Evolutionary conservation across 1,140 invertebrate genomes (phyloP).

Genomic region (Cepaea nemoralis): DNA sequence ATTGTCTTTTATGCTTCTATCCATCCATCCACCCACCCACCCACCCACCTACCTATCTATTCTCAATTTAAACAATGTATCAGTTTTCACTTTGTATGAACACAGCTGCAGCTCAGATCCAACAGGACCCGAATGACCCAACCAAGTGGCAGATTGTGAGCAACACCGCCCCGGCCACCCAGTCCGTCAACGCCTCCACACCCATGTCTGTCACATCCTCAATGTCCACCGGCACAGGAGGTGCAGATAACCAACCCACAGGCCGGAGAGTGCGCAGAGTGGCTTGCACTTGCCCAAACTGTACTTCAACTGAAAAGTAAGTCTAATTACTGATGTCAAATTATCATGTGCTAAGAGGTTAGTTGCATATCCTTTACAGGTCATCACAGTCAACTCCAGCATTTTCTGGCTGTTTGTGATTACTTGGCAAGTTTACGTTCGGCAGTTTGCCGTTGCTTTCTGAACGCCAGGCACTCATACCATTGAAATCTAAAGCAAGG

Average conservation of each 20-base stretch:
- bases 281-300: slow-evolving; percentile 97
- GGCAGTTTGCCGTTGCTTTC: too few species aligned
- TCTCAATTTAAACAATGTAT: too few species aligned
- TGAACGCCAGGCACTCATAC: too few species aligned
- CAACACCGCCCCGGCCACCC: slow-evolving; percentile 42
- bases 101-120: slow-evolving; percentile 61
- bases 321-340: slow-evolving; percentile 52
- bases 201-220: slow-evolving; percentile 43
- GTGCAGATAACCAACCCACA: slow-evolving; percentile 48
- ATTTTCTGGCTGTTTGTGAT: too few species aligned
- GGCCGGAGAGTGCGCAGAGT: slow-evolving; percentile 80
- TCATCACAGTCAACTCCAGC: too few species aligned
- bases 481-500: too few species aligned
- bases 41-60: too few species aligned
- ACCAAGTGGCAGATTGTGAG: slow-evolving; percentile 80
- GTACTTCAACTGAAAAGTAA: slow-evolving; percentile 82
- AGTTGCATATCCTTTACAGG: too few species aligned
- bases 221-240: slow-evolving; percentile 50
- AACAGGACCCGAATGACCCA: slow-evolving; percentile 80
- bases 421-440: too few species aligned
- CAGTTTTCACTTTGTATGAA: neutral
- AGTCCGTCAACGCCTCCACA: slow-evolving; percentile 50
- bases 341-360: neutral
- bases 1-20: too few species aligned
- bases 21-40: too few species aligned